These are phyloP conservation scores for Nipponia nippon DNA, from an alignment of 2,113 vertebrate species.

Conservation along the genomic window DNA sequence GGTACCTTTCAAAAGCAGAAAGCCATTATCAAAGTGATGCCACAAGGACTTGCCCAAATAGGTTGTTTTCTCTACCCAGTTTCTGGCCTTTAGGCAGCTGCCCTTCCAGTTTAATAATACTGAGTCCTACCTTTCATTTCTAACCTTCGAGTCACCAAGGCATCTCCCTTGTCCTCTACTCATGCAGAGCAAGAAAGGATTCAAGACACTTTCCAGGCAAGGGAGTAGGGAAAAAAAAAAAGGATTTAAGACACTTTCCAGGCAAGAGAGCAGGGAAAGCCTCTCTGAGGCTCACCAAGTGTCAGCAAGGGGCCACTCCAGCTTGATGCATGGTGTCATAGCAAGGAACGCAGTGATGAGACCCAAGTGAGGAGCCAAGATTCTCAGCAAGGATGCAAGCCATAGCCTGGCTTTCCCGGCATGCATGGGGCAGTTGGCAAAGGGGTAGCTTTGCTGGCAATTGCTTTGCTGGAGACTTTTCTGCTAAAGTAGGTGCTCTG, in stretches of 20 bases:
- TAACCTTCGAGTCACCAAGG: background rate
- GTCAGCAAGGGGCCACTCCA: background rate
- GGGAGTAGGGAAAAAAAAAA: background rate
- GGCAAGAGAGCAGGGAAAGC: background rate
- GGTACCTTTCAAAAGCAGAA: background rate
- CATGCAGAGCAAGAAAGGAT: background rate
- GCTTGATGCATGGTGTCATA: background rate
- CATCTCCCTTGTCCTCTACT: background rate
- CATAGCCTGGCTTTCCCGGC: background rate
- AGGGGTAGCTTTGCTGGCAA: background rate
- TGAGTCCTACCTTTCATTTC: background rate
- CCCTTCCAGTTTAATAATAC: background rate
- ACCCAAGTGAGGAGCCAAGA: background rate
- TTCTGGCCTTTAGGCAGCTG: background rate
- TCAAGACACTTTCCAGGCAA: background rate
- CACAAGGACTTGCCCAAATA: background rate
- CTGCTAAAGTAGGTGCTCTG: background rate
- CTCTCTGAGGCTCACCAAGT: background rate
- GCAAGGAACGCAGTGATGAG: background rate
- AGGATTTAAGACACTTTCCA: background rate
- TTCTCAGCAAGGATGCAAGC: background rate
- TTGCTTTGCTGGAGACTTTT: background rate
- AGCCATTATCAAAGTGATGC: background rate
- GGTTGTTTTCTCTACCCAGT: background rate
- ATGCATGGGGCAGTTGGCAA: background rate